These are phyloP conservation scores for Phlogophora meticulosa DNA, from an alignment of 2,888 invertebrate species.

Conservation along the genomic window DNA sequence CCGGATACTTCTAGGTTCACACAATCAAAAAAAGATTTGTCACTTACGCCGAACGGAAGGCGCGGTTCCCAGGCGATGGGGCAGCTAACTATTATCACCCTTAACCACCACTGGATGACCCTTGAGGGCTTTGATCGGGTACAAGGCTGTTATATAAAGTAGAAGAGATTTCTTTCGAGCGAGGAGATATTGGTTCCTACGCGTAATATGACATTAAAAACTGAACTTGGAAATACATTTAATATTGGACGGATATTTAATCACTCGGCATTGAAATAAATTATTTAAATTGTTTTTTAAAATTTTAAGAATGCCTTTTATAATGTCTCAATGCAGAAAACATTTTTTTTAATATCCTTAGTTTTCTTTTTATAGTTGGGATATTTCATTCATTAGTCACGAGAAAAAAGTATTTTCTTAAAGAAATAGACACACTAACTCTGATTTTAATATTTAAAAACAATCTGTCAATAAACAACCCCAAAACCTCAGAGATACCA, in stretches of 20 bases:
- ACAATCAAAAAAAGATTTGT: slow-evolving; percentile 91
- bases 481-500: neutral
- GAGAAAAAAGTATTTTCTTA: too few relatives aligned
- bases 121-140: slow-evolving; percentile 70
- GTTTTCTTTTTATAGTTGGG: too few relatives aligned
- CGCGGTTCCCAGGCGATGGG: slow-evolving; percentile 83
- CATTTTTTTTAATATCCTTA: too few relatives aligned
- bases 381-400: too few relatives aligned
- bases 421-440: too few relatives aligned
- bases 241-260: neutral
- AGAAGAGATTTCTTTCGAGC: neutral
- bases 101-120: slow-evolving; percentile 82
- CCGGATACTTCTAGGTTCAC: slow-evolving; percentile 82
- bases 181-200: neutral
- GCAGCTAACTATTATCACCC: slow-evolving; percentile 84
- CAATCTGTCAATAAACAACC: neutral
- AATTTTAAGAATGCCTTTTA: too few relatives aligned
- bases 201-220: neutral
- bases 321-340: too few relatives aligned
- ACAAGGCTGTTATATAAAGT: slow-evolving; percentile 19
- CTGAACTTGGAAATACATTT: neutral
- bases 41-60: slow-evolving; percentile 83
- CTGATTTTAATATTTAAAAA: neutral
- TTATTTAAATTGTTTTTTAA: too few relatives aligned
- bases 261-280: neutral